Evolutionary conservation across 2,888 invertebrate species (phyloP).

Genomic region (Drosophila mettleri): DNA sequence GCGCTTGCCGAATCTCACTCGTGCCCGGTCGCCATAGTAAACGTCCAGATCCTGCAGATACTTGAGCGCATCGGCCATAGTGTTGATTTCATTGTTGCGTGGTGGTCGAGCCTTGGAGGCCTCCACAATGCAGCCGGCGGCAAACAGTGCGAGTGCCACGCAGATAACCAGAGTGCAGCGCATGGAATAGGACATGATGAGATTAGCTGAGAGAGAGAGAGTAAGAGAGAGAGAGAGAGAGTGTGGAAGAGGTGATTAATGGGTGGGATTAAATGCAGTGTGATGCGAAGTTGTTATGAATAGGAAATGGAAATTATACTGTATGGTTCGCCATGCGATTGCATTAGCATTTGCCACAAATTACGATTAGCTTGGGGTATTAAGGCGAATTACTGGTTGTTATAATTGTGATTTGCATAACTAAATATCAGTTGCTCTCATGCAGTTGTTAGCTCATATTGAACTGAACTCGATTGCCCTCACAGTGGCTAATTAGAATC

Average conservation of each 20-base stretch:
- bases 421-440: slow-evolving; percentile 11
- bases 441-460: neutral
- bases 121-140: slow-evolving; percentile 66
- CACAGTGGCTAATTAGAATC: slow-evolving; percentile 24
- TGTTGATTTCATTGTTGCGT: slow-evolving; percentile 86
- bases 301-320: slow-evolving; percentile 1
- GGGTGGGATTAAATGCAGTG: neutral
- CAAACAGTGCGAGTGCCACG: slow-evolving; percentile 66
- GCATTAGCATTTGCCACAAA: slow-evolving; percentile 1
- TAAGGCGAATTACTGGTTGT: slow-evolving; percentile 17
- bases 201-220: slow-evolving; percentile 17
- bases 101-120: slow-evolving; percentile 83
- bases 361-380: neutral
- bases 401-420: slow-evolving; percentile 31
- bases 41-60: slow-evolving; percentile 89
- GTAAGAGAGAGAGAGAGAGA: neutral
- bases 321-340: neutral
- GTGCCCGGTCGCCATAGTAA: slow-evolving; percentile 88
- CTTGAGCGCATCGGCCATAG: slow-evolving; percentile 89
- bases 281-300: slow-evolving; percentile 1
- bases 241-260: neutral
- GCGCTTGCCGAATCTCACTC: slow-evolving; percentile 86
- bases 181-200: slow-evolving; percentile 59
- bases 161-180: slow-evolving; percentile 70
- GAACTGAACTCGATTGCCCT: slow-evolving; percentile 8